Conservation (phyloP, 2,797 vertebrate genomes). For the Propithecus perrieri region DNA sequence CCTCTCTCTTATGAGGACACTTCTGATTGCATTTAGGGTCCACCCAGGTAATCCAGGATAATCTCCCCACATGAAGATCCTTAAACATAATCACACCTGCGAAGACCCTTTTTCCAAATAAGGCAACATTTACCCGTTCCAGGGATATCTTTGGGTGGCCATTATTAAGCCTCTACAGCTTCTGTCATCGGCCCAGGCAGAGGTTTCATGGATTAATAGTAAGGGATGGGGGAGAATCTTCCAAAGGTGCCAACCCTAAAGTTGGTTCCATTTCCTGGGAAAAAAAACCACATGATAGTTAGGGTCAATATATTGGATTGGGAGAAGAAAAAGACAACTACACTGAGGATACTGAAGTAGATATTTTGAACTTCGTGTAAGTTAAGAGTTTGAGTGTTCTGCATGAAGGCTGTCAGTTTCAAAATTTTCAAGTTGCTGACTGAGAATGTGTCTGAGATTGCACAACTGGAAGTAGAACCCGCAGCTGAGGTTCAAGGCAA, state of each 20-base stretch:
- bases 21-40: not conserved
- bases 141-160: not conserved
- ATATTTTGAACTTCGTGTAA: not conserved
- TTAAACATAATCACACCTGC: not conserved
- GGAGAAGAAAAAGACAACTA: not conserved
- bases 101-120: not conserved
- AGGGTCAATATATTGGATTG: not conserved
- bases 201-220: not conserved
- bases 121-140: not conserved
- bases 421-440: not conserved
- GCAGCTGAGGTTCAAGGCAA: not conserved
- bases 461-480: not conserved
- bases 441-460: not conserved
- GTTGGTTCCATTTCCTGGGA: not conserved
- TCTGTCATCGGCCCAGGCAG: not conserved
- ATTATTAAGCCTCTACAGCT: not conserved
- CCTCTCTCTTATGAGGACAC: not conserved
- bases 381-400: not conserved
- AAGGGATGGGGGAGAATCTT: not conserved
- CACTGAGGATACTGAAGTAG: not conserved
- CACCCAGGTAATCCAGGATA: not conserved
- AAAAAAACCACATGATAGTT: not conserved
- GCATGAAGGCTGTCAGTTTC: not conserved
- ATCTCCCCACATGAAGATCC: not conserved
- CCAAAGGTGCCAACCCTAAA: not conserved